These are phyloP conservation scores for Nomada ruficornis DNA, from an alignment of 2,888 invertebrate genomes.

Conservation along the genomic window DNA sequence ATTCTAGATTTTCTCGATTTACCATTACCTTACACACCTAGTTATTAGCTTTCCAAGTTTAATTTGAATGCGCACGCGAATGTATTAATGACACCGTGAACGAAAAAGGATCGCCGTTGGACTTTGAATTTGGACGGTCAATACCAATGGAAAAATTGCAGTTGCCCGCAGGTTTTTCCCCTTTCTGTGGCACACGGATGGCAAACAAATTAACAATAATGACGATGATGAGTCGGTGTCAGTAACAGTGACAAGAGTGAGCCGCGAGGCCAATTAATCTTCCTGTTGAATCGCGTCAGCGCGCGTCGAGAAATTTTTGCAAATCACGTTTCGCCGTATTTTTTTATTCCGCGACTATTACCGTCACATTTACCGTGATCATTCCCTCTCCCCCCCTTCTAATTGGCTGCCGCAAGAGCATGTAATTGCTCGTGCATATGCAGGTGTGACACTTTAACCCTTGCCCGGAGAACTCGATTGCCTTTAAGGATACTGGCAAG, in stretches of 20 bases:
- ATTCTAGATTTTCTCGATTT: too few species aligned
- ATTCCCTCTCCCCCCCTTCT: conserved; percentile 9
- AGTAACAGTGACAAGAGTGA: conserved; percentile 14
- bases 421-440: conserved; percentile 30
- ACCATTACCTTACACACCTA: too few species aligned
- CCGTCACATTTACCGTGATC: conserved; percentile 17
- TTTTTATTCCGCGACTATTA: conserved; percentile 26
- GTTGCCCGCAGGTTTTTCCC: neutral
- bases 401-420: conserved; percentile 40
- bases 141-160: neutral
- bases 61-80: too few species aligned
- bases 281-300: conserved; percentile 32
- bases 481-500: neutral
- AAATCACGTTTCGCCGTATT: conserved; percentile 49
- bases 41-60: too few species aligned
- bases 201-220: neutral
- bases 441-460: conserved; percentile 26
- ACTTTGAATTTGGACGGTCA: too few species aligned
- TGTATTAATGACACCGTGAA: too few species aligned
- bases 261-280: conserved; percentile 45
- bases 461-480: neutral
- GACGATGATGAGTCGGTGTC: conserved; percentile 6
- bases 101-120: too few species aligned
- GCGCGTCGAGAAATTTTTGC: conserved; percentile 40
- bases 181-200: neutral